Evolutionary conservation across 1,140 invertebrate genomes (phyloP), one percentile per base, ranked within the genome.

Genomic region (Ectropis grisescens): DNA sequence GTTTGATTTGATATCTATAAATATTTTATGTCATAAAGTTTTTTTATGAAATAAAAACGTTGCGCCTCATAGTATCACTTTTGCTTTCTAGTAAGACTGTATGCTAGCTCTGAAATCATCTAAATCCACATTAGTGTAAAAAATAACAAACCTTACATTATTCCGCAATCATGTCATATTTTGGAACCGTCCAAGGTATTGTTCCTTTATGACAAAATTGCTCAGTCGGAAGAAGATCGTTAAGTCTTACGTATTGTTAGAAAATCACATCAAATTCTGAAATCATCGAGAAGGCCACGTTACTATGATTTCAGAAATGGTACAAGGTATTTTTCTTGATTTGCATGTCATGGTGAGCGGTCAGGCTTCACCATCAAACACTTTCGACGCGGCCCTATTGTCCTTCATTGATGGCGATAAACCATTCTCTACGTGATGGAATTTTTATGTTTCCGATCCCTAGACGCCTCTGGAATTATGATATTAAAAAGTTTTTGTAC

Each of bases 391-490:
- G 56, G 60, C 55, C 56, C 64, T 61, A 79, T 79, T 79, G 74
- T 79, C 65, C 62, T 66, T 36, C 58, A 34, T 72, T 38, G 57
- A 58, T 62, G 53, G 52, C 66, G 61, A 74, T 74, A 74, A 76
- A 71, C 59, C 53, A 62, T 52, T 62, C 52, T 51, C 53, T 66
- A 61, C 71, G 74, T 79, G 74, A 68, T 54, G 69, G 74, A 61
- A 76, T 79, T 70, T 76, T 79, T 79, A 79, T 79, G 44, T 66
- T 68, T 79, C 74, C 71, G 65, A 74, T 74, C 57, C 51, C 37
- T 58, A 58, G 39, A 53, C 62, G 42, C 54, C 27, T 19, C 38
- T 41, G 28, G 54, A 31, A 61, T 54, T 56, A 57, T 48, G 28
- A 59, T 45, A 43, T 40, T 25, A 41, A 37, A 23, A 24, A 26